A percentile compares a stretch with the other conserved stretches of the same genome.
These are phyloP conservation scores for Amphiprion percula DNA, from an alignment of 2,113 vertebrate genomes.

Conservation along the genomic window DNA sequence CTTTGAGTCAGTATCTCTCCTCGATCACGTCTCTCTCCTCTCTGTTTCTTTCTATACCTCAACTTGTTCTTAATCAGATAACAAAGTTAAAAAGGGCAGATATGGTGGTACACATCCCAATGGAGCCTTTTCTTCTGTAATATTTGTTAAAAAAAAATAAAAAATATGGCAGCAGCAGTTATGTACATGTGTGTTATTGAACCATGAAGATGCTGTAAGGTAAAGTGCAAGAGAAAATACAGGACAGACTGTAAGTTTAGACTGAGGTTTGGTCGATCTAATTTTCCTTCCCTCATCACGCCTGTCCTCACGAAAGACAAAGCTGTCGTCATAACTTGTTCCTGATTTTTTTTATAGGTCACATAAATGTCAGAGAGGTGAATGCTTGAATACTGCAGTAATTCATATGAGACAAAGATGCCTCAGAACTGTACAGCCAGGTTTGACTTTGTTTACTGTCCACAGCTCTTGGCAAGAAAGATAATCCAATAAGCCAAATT, in stretches of 20 bases:
- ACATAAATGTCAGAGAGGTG: conserved; percentile 32
- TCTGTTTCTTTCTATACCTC: conserved; percentile 4
- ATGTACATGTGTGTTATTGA: conserved; percentile 16
- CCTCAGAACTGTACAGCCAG: neutral
- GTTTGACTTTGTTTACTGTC: conserved; percentile 7
- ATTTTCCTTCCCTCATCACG: conserved; percentile 10
- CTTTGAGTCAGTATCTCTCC: neutral
- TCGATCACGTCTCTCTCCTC: neutral
- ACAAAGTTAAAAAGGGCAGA: conserved; percentile 37
- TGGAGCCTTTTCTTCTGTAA: conserved; percentile 21
- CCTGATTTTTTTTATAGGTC: conserved; percentile 2
- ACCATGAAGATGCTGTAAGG: neutral
- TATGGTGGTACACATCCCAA: conserved; percentile 23
- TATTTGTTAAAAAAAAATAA: conserved; percentile 3
- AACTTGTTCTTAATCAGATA: conserved; percentile 36
- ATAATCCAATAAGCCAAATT: neutral
- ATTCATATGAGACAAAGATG: neutral
- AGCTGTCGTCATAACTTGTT: conserved; percentile 10
- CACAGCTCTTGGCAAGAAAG: neutral
- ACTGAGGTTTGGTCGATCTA: conserved; percentile 14
- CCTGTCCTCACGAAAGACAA: conserved; percentile 17
- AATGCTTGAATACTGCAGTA: conserved; percentile 2
- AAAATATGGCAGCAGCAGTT: conserved; percentile 22
- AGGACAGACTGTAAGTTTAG: neutral
- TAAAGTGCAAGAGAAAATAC: conserved; percentile 7